Conservation (phyloP, 2,113 vertebrate genomes). For the Hepsetus odoe region DNA sequence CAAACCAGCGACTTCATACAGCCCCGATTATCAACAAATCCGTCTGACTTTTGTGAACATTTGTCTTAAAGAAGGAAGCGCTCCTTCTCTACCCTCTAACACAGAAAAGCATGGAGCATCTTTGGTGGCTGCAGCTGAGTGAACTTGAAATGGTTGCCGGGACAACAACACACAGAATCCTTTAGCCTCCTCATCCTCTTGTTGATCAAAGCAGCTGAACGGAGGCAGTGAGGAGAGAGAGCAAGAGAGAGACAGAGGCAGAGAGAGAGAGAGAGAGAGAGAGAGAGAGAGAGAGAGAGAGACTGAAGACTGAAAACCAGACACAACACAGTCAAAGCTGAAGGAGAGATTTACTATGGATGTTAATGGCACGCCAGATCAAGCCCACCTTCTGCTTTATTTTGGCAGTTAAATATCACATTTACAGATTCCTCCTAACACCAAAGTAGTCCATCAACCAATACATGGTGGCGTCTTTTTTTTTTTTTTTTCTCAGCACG, state of each 20-base stretch:
- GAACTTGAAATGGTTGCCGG: constrained; percentile 59
- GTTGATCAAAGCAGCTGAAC: constrained; percentile 47
- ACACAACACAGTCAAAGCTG: not conserved
- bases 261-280: constrained; percentile 17
- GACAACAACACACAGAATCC: constrained; percentile 56
- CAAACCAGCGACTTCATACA: not conserved
- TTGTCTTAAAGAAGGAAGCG: not conserved
- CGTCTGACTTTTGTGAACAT: constrained; percentile 6
- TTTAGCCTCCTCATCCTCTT: constrained; percentile 51
- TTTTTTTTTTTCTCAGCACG: not conserved
- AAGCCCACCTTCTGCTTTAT: too few relatives aligned
- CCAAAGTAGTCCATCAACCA: not conserved
- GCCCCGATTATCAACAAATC: not conserved
- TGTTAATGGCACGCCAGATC: too few relatives aligned
- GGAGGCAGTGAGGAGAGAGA: constrained; percentile 39
- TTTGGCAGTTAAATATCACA: too few relatives aligned
- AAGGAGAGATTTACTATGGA: not conserved
- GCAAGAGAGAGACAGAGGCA: not conserved
- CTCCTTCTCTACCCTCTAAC: constrained; percentile 64
- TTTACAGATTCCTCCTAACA: not conserved
- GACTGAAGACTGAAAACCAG: not conserved
- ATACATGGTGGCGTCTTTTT: not conserved
- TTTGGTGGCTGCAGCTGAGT: constrained; percentile 61
- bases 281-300: constrained; percentile 14
- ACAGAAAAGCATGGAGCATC: constrained; percentile 52